A percentile compares a stretch with the other conserved stretches of the same genome.
These are phyloP conservation scores for Drymodes brunneopygia DNA, from an alignment of 2,113 vertebrate species.

Conservation along the genomic window DNA sequence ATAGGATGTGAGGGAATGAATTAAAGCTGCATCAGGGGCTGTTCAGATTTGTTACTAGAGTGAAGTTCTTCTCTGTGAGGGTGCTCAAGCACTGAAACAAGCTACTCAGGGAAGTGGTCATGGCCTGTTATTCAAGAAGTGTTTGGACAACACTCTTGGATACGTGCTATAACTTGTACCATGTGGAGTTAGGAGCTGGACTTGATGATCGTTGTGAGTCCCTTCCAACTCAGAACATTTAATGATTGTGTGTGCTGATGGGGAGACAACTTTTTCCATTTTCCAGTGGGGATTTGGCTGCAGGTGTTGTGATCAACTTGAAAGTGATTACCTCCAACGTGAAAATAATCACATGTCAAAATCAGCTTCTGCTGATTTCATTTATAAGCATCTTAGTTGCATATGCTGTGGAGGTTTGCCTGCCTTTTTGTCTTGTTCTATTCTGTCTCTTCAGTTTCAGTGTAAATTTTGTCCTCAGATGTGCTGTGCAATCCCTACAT, in stretches of 20 bases:
- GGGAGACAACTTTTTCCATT: neutral
- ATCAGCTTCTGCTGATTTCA: neutral
- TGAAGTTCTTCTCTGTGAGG: neutral
- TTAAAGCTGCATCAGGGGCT: neutral
- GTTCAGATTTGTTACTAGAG: neutral
- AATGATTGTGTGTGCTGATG: neutral
- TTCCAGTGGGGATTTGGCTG: neutral
- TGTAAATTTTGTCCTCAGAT: neutral
- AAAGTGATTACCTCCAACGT: neutral
- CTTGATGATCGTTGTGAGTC: fast-evolving
- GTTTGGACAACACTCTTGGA: neutral
- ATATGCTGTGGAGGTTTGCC: neutral
- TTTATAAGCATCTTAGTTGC: neutral
- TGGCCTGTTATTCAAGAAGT: neutral
- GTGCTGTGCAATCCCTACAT: neutral
- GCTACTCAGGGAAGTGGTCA: neutral
- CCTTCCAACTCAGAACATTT: neutral
- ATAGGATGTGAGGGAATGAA: neutral
- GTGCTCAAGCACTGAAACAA: neutral
- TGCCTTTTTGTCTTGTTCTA: neutral
- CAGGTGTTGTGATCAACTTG: neutral
- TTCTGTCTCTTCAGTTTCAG: neutral
- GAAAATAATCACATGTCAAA: neutral
- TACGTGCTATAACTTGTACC: neutral
- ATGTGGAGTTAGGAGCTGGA: neutral